Evolutionary conservation across 2,797 vertebrate species (phyloP).

Genomic region (Allenopithecus nigroviridis): DNA sequence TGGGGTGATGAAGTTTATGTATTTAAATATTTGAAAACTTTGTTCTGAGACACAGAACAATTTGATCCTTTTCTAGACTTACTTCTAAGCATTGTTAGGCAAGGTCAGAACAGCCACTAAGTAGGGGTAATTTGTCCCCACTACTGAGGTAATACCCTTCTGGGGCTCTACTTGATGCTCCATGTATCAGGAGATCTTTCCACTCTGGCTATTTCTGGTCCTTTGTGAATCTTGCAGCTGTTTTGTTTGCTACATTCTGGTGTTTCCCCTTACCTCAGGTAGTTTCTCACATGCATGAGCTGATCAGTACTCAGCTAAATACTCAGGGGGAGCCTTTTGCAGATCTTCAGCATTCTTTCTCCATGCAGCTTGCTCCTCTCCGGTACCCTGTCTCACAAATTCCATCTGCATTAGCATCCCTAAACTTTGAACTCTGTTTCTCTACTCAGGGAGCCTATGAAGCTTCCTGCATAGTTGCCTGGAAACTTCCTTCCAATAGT

Average conservation of each 20-base stretch:
- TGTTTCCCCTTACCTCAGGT: background rate
- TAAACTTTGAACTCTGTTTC: background rate
- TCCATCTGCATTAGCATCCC: background rate
- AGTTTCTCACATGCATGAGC: background rate
- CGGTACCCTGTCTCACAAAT: background rate
- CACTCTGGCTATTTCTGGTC: background rate
- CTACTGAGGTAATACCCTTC: background rate
- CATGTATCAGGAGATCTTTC: background rate
- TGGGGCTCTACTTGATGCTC: background rate
- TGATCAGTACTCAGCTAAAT: background rate
- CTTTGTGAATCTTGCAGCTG: background rate
- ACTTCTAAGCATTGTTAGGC: background rate
- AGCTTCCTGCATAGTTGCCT: background rate
- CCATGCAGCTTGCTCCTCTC: background rate
- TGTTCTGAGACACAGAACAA: background rate
- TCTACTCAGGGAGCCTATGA: background rate
- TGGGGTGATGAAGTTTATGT: background rate
- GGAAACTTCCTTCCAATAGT: background rate
- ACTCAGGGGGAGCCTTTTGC: background rate
- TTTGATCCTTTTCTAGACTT: background rate
- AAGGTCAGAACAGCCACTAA: background rate
- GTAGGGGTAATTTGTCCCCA: background rate
- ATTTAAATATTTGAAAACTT: slow-evolving; percentile 5
- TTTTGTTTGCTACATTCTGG: background rate
- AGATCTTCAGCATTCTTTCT: background rate